Percentiles rank a stretch among this genome's conserved stretches.
These are phyloP conservation scores for Brachypterus glaber DNA, from an alignment of 2,888 invertebrate species.

Conservation along the genomic window DNA sequence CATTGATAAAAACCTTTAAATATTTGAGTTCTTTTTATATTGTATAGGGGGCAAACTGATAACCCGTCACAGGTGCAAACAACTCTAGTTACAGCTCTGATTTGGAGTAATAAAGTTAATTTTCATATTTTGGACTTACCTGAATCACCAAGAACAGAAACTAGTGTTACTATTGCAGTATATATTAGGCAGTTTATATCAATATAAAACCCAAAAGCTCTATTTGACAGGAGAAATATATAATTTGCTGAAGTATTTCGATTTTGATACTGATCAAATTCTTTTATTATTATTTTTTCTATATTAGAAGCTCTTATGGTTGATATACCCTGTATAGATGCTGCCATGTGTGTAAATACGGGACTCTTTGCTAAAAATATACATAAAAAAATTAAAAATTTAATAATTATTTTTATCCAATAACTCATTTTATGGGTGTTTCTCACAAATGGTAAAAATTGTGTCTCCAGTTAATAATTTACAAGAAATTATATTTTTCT, in stretches of 20 bases:
- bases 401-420: too few relatives aligned
- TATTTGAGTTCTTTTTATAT: too few relatives aligned
- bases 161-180: constrained; percentile 50
- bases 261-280: constrained; percentile 53
- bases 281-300: constrained; percentile 47
- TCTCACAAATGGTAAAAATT: too few relatives aligned
- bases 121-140: constrained; percentile 36
- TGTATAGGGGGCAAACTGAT: too few relatives aligned
- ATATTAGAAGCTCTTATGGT: constrained; percentile 62
- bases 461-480: too few relatives aligned
- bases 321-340: constrained; percentile 61
- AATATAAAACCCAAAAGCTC: constrained; percentile 59
- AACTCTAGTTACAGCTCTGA: too few relatives aligned
- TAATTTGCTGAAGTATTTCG: constrained; percentile 64
- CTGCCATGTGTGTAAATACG: constrained; percentile 61
- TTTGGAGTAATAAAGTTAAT: too few relatives aligned
- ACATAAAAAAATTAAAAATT: too few relatives aligned
- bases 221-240: constrained; percentile 48
- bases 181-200: constrained; percentile 56
- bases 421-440: too few relatives aligned
- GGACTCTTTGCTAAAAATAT: constrained; percentile 57
- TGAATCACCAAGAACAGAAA: constrained; percentile 50
- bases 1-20: too few relatives aligned
- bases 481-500: too few relatives aligned
- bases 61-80: too few relatives aligned